Evolutionary conservation across 1,140 invertebrate species (phyloP), one percentile per base, ranked within the genome.

Genomic region (Drosophila kohkoa): DNA sequence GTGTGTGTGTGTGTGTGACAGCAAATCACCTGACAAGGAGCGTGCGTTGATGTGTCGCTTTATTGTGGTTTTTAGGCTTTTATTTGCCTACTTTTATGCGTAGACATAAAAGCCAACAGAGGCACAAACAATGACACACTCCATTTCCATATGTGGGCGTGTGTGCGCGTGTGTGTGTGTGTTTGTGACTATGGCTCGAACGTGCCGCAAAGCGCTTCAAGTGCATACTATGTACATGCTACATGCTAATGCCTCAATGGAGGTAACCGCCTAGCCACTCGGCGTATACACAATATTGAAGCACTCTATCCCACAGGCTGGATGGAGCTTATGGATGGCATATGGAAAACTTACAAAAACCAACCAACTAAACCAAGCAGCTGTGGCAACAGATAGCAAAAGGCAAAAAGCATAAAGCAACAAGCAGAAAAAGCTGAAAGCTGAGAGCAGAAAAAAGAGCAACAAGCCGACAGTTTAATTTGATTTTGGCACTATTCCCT

Each of bases 21-120:
- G 41, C 13, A 65, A 55, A 65, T 65, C 15, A 65, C 63, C 49
- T 65, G 51, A 7, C 32, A n/a, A 25, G n/a, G 38, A 13, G 62
- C 73, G 68, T 60, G 38, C 62, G 52, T 49, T 59, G 62, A 72
- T 60, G 58, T 81, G 81, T 86, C 66, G 85, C 77, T 88, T 87
- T 87, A 88, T 87, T 88, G 83, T 77, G 85, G 74, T 78, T 83
- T 79, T 52, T 76, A 55, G 66, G 75, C 79, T 79, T 79, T 85
- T 85, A 85, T 85, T 77, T 85, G 81, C 72, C 79, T 79, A 87
- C 57, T 86, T 88, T 88, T 88, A 89, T 88, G 85, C 64, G 55
- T 64, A 78, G 60, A 67, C 85, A 83, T 83, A 81, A 88, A 88
- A 69, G 71, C 43, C 46, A 52, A n/a, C 20, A 52, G 52, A 5